Evolutionary conservation across 1,140 invertebrate species (phyloP), one percentile per base, ranked within the genome.

Genomic region (Temnothorax nylanderi): DNA sequence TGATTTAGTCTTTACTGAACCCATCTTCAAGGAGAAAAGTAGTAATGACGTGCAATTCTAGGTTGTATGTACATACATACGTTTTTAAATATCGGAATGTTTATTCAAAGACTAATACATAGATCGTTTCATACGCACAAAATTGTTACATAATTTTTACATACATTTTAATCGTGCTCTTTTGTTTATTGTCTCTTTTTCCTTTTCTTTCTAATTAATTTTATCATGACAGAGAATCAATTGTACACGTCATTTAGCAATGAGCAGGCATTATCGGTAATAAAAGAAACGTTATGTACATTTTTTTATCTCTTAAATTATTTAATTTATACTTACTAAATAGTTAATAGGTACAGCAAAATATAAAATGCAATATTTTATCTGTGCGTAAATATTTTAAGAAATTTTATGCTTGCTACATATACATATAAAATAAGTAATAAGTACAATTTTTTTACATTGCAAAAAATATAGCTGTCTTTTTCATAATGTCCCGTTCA

Each of bases 11-110:
- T 44, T 56, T 44, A 56, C 58, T 26, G 34, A 18, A 51, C 3
- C 69, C 8, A 75, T 47, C 54, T 84, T 84, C 80, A 84, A 41
- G 41, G 5, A 10, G 11, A 18, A 18, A 6, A 21, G 13, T 26
- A 16, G 13, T 34, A 16, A 2, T 74, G 67, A 18, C 44, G 26
- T 84, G n/a, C 2, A 41, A 62, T 62, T 84, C 18, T 75, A 75
- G 80, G 54, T 84, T 84, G 80, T 62, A 44, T 84, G 80, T 62
- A 44, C 18, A 44, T 62, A 60, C 18, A 44, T 67, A 21, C 18
- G 18, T 71, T 37, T 21, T 81, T 56, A 58, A 58, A 44, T 58
- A 72, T 72, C 2, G 16, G 3, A 72, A 81, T 51, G 6, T n/a
- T 7, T 41, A 34, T 58, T 74, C 11, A 3, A 58, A 34, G 13